phyloP scores from a whole-genome alignment of 2,113 vertebrate genomes.

The Burhinus oedicnemus region DNA sequence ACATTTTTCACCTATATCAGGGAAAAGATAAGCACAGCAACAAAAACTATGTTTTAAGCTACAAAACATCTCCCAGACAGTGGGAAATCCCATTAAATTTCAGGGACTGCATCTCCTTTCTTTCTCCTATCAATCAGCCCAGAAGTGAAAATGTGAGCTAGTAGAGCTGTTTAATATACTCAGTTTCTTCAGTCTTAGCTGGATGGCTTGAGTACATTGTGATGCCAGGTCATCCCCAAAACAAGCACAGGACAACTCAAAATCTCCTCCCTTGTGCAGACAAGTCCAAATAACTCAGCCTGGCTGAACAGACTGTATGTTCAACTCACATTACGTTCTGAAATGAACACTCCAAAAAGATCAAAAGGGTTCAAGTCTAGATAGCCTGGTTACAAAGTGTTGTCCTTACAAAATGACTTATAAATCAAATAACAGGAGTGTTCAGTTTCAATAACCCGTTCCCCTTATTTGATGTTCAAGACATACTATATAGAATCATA shows the following conservation, averaged over 20 bases:
- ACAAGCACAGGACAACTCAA: not conserved
- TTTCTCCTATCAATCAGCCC: not conserved
- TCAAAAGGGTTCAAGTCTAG: not conserved
- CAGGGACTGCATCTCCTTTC: not conserved
- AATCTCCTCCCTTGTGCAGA: not conserved
- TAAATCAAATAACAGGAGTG: not conserved
- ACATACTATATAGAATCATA: not conserved
- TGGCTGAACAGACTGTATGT: not conserved
- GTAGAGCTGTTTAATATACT: not conserved
- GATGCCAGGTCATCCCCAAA: not conserved
- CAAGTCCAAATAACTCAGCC: not conserved
- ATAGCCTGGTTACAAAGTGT: not conserved
- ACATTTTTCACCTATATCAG: not conserved
- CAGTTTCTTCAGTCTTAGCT: not conserved
- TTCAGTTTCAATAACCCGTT: not conserved
- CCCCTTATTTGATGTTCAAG: not conserved
- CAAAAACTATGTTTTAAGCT: not conserved
- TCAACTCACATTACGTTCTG: not conserved
- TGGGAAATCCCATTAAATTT: not conserved
- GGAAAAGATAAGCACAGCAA: not conserved
- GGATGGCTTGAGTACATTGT: accelerated
- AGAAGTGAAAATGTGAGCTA: not conserved
- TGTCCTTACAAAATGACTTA: not conserved
- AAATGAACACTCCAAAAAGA: not conserved
- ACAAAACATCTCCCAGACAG: not conserved